A percentile compares a stretch with the other conserved stretches of the same genome.
Conservation (phyloP, 2,797 vertebrate species). For the Rachycentron canadum region DNA sequence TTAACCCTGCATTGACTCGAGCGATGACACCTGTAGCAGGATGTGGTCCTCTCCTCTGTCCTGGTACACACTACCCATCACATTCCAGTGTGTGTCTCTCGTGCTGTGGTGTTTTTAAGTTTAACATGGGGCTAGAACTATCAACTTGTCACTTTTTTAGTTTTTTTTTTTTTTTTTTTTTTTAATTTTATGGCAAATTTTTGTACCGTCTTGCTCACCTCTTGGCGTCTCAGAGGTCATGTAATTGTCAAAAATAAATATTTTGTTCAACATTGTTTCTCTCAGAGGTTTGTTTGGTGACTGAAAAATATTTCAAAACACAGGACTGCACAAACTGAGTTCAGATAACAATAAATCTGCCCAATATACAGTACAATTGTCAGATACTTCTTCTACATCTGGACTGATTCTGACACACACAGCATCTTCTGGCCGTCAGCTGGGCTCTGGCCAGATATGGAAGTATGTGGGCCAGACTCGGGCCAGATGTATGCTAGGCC, state of each 20-base stretch:
- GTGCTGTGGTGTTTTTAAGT: slow-evolving; percentile 43
- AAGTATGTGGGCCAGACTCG: no score
- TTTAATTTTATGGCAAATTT: slow-evolving; percentile 53
- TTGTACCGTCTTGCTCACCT: slow-evolving; percentile 61
- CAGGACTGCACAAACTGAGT: no score
- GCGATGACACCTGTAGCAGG: slow-evolving; percentile 51
- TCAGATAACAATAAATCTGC: no score
- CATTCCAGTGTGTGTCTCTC: slow-evolving; percentile 72
- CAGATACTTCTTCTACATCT: no score
- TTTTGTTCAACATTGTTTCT: slow-evolving; percentile 68
- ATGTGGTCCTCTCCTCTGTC: slow-evolving; percentile 34
- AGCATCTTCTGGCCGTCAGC: no score
- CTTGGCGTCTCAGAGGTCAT: slow-evolving; percentile 53
- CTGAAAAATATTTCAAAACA: not conserved
- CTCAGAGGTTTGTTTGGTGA: not conserved
- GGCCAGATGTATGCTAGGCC: no score
- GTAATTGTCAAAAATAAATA: slow-evolving; percentile 78
- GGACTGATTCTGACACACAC: no score
- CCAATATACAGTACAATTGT: no score
- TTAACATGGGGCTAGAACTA: slow-evolving; percentile 35
- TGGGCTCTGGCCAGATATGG: no score
- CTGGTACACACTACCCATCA: slow-evolving; percentile 51
- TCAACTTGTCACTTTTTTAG: slow-evolving; percentile 46
- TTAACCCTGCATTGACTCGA: slow-evolving; percentile 46
- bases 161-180: slow-evolving; percentile 18